Percentiles rank a stretch among this genome's conserved stretches.
These are phyloP conservation scores for Azorinus chamasolen DNA, from an alignment of 2,888 invertebrate species.

Conservation along the genomic window DNA sequence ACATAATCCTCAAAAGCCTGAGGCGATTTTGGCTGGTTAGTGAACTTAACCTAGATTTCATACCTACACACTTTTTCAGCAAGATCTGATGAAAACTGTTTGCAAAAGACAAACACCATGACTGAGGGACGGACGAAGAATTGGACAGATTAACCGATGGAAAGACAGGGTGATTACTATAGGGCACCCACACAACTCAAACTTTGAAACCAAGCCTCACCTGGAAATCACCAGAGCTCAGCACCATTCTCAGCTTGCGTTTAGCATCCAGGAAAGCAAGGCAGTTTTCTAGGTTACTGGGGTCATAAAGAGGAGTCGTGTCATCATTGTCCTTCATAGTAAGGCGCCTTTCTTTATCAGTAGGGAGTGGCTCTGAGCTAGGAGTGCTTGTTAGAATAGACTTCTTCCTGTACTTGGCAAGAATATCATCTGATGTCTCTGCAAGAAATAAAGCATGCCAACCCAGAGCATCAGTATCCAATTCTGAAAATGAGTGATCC, in stretches of 20 bases:
- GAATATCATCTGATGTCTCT: constrained; percentile 96
- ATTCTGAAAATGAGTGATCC: no score
- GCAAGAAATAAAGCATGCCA: no score
- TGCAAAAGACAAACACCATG: no score
- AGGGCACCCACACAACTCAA: no score
- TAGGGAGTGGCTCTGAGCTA: constrained; percentile 56
- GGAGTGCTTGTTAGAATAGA: constrained; percentile 59
- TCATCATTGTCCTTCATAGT: constrained; percentile 73
- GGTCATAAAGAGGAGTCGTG: constrained; percentile 86
- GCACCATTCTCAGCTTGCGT: constrained; percentile 95
- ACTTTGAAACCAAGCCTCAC: constrained; percentile 34
- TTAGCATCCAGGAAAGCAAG: constrained; percentile 91
- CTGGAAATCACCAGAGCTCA: constrained; percentile 93
- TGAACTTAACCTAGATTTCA: no score
- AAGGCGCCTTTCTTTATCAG: constrained; percentile 82
- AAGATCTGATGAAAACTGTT: no score
- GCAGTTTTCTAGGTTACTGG: constrained; percentile 88
- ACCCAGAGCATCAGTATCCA: not conserved
- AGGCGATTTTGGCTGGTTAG: no score
- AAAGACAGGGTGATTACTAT: no score
- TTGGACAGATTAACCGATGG: no score
- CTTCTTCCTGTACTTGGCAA: constrained; percentile 95
- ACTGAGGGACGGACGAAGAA: no score
- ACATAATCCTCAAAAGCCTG: no score
- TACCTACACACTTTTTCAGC: no score